Base-by-base conservation (phyloP, 2,888 invertebrate species). In the Atherix ibis region DNA sequence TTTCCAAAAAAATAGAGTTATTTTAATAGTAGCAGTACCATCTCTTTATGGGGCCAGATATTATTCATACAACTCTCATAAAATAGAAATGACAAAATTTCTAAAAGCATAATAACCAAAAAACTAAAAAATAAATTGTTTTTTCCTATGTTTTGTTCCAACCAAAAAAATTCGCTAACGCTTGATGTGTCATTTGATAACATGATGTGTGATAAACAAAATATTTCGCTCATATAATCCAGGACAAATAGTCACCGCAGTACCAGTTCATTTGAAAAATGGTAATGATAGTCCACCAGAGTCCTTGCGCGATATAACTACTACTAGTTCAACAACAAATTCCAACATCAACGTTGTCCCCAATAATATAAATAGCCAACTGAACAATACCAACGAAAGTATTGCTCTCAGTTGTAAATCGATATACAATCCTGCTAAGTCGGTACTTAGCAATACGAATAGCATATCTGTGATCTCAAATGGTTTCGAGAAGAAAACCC, bases 161-260 rank as follows among this genome's bases (percentile, higher is more conserved):
- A n/a, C n/a, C n/a, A n/a, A n/a, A n/a, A n/a, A n/a, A n/a, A n/a
- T n/a, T n/a, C n/a, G n/a, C n/a, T n/a, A n/a, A n/a, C n/a, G n/a
- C n/a, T n/a, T n/a, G n/a, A n/a, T n/a, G n/a, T n/a, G n/a, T n/a
- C n/a, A n/a, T n/a, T n/a, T n/a, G n/a, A n/a, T n/a, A n/a, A n/a
- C n/a, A n/a, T n/a, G n/a, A n/a, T n/a, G n/a, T n/a, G n/a, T n/a
- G n/a, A n/a, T n/a, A n/a, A n/a, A n/a, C n/a, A n/a, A n/a, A n/a
- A n/a, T n/a, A 26, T 35, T 33, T 27, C 34, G 40, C 36, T 37
- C 32, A 35, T 38, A 38, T n/a, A n/a, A 29, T 30, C 24, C 44
- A 56, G 58, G 58, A 43, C 58, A 58, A 55, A 51, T 58, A 35
- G 57, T 59, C 43, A 60, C 59, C 39, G 59, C 59, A 45, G 55